A percentile compares a stretch with the other conserved stretches of the same genome.
Conservation (phyloP, 2,888 invertebrate genomes). For the Galerucella calmariensis region DNA sequence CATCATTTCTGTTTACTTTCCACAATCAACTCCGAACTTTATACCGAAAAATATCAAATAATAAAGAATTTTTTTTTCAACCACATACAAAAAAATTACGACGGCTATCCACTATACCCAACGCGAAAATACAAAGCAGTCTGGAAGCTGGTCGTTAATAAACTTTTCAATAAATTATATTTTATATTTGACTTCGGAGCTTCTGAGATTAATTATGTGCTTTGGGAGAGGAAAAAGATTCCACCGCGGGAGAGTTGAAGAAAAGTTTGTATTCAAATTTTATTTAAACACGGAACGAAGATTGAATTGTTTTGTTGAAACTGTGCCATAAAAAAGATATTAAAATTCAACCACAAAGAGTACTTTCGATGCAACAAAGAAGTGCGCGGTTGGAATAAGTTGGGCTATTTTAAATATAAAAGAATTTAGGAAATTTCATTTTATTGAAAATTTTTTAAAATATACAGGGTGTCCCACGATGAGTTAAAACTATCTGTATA, state of each 20-base stretch:
- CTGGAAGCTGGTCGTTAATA: not conserved
- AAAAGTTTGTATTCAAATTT: not conserved
- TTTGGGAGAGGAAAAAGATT: not conserved
- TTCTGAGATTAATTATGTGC: not conserved
- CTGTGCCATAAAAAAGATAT: not conserved
- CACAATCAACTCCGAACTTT: no score
- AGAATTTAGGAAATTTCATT: not conserved
- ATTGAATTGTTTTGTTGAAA: not conserved
- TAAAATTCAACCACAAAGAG: not conserved
- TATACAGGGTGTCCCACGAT: no score
- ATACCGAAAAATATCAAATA: no score
- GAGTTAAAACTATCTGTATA: no score
- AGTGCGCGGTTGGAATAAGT: not conserved
- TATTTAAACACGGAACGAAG: not conserved
- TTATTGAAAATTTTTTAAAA: no score
- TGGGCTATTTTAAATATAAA: not conserved
- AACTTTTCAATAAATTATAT: conserved; percentile 1
- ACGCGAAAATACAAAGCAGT: not conserved
- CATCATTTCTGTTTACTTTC: no score
- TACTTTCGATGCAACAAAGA: not conserved
- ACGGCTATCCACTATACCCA: not conserved
- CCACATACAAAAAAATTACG: not conserved
- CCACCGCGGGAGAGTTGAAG: not conserved
- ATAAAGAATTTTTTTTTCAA: no score
- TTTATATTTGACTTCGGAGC: not conserved